Percentiles rank a stretch among this genome's conserved stretches.
Evolutionary conservation across 2,113 vertebrate species (phyloP).

Genomic region (Origma solitaria): DNA sequence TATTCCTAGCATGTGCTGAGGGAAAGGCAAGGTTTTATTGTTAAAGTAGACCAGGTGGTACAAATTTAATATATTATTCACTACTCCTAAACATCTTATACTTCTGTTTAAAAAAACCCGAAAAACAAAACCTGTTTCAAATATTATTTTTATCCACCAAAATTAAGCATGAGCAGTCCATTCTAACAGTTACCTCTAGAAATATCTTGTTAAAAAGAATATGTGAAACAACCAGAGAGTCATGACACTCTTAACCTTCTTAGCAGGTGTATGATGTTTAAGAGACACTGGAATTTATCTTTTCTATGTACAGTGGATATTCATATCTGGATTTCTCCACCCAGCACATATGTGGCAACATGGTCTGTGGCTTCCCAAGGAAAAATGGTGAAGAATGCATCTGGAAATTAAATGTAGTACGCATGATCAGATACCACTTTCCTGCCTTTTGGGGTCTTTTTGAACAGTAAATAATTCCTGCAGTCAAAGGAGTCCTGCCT

Average conservation of each 20-base stretch:
- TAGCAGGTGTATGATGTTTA: background rate
- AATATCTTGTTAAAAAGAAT: background rate
- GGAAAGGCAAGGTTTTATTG: background rate
- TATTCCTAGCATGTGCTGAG: background rate
- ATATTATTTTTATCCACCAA: background rate
- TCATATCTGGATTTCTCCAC: background rate
- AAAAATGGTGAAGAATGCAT: background rate
- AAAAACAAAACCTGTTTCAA: background rate
- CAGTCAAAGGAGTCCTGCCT: background rate
- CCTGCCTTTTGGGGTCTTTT: background rate
- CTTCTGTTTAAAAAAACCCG: background rate
- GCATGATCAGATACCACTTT: background rate
- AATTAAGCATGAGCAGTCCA: background rate
- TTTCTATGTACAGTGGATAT: background rate
- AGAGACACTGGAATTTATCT: background rate
- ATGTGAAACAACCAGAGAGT: background rate
- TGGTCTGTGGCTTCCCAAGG: background rate
- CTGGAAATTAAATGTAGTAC: background rate
- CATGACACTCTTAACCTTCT: background rate
- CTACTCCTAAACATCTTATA: background rate
- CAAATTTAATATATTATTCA: background rate
- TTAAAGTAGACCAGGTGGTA: background rate
- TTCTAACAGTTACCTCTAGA: background rate
- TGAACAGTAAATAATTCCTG: background rate
- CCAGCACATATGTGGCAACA: fast-evolving